Evolutionary conservation across 1,140 invertebrate genomes (phyloP), one percentile per base, ranked within the genome.

Genomic region (Drosophila tropicalis): DNA sequence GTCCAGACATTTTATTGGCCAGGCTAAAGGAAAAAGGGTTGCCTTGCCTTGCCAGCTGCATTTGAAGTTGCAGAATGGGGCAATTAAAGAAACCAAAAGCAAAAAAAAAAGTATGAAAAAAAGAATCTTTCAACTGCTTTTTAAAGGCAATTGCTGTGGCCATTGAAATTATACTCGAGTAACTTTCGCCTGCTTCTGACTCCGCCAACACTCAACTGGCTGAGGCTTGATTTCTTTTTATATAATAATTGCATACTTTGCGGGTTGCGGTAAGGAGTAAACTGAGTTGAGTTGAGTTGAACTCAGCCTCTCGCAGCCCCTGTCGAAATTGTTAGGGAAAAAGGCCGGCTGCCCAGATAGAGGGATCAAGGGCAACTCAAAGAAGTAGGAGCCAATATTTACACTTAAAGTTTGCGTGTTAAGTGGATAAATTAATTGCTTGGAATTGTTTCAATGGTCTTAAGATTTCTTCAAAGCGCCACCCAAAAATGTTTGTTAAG

Each of bases 381-480:
- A 66, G 67, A 34, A 77, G 51, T 40, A 64, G 63, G 56, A 34
- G 66, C 81, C 81, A 86, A 87, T 87, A 87, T 86, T 86, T 87
- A 79, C 82, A 71, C 72, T 76, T 66, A 73, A 86, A 86, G 82
- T 86, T 86, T 82, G 79, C 79, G 82, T 87, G 82, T 82, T 82
- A 82, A 86, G 82, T 87, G 82, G 83, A 69, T 71, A 82, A 86
- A 87, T 86, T 87, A 86, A 86, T 86, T 86, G 82, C 63, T 72
- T 57, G 83, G 76, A 86, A 86, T 79, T 76, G 72, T 82, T 86
- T 76, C 79, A 76, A 64, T 72, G 62, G 63, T 34, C 67, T 87
- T 63, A 65, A 87, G 76, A 76, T 64, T 71, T 65, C 58, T 39
- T 51, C 64, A 34, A 39, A 34, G 19, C 9, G 19, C 15, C 39